Conservation (phyloP, 2,113 vertebrate species). For the Megaceryle maxima region DNA sequence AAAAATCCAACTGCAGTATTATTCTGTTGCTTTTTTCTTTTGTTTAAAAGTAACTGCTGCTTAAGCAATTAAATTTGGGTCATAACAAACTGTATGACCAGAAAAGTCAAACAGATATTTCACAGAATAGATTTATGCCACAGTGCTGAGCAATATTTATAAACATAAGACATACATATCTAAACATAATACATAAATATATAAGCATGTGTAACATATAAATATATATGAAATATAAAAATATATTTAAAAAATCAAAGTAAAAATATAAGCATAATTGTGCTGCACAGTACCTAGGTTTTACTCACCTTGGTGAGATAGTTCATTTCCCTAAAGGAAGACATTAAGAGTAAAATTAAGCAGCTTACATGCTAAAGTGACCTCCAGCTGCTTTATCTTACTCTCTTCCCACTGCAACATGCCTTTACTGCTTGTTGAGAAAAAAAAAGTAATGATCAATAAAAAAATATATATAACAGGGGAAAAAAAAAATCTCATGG, state of each 20-base stretch:
- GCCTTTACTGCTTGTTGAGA: not conserved
- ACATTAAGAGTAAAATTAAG: not conserved
- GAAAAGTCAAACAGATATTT: not conserved
- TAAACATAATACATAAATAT: not conserved
- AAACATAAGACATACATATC: not conserved
- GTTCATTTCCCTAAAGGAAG: not conserved
- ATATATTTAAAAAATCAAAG: not conserved
- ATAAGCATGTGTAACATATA: not conserved
- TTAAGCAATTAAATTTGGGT: not conserved
- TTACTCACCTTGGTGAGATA: not conserved
- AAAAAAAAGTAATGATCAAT: not conserved
- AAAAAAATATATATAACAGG: not conserved
- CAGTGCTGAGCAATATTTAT: not conserved
- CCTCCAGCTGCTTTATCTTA: not conserved
- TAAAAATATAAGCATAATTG: not conserved
- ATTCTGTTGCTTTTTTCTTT: not conserved
- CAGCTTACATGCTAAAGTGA: not conserved
- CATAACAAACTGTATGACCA: not conserved
- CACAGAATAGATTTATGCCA: not conserved
- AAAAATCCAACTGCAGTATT: not conserved
- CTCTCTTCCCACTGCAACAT: not conserved
- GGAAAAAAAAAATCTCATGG: not conserved
- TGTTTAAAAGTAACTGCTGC: not conserved
- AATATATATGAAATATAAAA: not conserved
- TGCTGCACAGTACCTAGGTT: constrained; percentile 6